Evolutionary conservation across 2,113 vertebrate genomes (phyloP).

Genomic region (Coregonus clupeaformis): DNA sequence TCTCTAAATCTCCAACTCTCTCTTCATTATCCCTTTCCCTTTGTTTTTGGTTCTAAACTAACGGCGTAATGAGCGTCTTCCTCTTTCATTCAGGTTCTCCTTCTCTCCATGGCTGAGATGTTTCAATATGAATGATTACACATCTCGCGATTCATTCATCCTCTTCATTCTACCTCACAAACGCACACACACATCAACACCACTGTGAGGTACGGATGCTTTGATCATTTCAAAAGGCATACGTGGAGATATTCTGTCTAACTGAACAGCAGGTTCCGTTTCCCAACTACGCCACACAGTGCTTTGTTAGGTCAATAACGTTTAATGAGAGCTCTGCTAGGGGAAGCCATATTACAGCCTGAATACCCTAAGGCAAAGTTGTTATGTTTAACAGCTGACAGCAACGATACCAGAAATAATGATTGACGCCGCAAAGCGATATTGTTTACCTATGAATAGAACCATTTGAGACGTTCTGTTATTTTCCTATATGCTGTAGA

Average conservation of each 20-base stretch:
- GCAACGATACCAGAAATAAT: slow-evolving; percentile 40
- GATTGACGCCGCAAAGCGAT: slow-evolving; percentile 48
- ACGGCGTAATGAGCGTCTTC: slow-evolving; percentile 49
- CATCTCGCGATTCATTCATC: slow-evolving; percentile 51
- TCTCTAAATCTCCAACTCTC: not conserved
- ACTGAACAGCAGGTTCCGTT: slow-evolving; percentile 11
- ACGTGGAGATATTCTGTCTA: slow-evolving; percentile 36
- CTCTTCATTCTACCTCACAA: slow-evolving; percentile 26
- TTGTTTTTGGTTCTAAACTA: slow-evolving; percentile 18
- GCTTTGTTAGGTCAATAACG: slow-evolving; percentile 59
- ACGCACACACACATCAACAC: not conserved
- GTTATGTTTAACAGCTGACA: slow-evolving; percentile 48
- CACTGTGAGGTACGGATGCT: slow-evolving; percentile 19
- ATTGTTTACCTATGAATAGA: slow-evolving; percentile 50
- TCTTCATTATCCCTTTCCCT: slow-evolving; percentile 10
- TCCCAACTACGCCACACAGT: not conserved
- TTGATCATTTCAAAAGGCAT: slow-evolving; percentile 60
- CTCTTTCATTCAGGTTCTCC: slow-evolving; percentile 55
- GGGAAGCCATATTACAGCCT: slow-evolving; percentile 49
- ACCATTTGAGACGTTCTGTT: slow-evolving; percentile 46
- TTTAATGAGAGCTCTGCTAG: slow-evolving; percentile 54
- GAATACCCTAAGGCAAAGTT: slow-evolving; percentile 57
- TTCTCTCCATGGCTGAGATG: slow-evolving; percentile 41
- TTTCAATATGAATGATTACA: slow-evolving; percentile 43
- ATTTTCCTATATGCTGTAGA: slow-evolving; percentile 29